Base-by-base conservation (phyloP, 1,140 invertebrate genomes). In the Drosophila sucinea region DNA sequence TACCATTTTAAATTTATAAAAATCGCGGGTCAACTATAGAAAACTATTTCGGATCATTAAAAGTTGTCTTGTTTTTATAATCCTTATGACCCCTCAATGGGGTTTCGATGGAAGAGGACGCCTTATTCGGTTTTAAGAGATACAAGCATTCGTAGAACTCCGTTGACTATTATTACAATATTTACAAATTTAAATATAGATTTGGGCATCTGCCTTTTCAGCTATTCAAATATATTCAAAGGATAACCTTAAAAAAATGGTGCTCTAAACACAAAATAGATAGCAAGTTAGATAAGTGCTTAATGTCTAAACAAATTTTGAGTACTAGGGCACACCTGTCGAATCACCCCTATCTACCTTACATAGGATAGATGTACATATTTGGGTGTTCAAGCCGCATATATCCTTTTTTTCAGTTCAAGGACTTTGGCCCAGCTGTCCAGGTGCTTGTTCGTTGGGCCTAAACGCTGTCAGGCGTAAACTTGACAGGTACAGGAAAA, bases 401-500 rank as follows among this genome's bases (percentile, higher is more conserved):
- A 44, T 87, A 75, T 87, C 62, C 75, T n/a, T 58, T 58, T 25
- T 38, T 57, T 32, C 33, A 58, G 56, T 25, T 86, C 70, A 81
- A 85, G 81, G 81, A 85, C 82, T 67, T 54, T 51, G 58, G 32
- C 60, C 10, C 82, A 86, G 82, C 83, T 85, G 81, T 27, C 32
- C 57, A 44, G 17, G 41, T 55, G 41, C 54, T 51, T n/a, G 6
- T 25, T 51, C 7, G 30, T 56, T 57, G 76, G 80, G 76, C 44
- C 44, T 51, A 79, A 77, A 79, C 79, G 81, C 71, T 73, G 68
- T 87, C 83, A 89, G 84, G 84, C 84, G 77, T 83, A 89, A 87
- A 87, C 84, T 87, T 87, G 80, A 87, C 83, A 86, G 84, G 83
- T 86, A 89, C 56, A 56, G 70, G 76, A 83, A 86, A 86, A 86